phyloP scores from a whole-genome alignment of 2,113 vertebrate species.

The Cariama cristata region DNA sequence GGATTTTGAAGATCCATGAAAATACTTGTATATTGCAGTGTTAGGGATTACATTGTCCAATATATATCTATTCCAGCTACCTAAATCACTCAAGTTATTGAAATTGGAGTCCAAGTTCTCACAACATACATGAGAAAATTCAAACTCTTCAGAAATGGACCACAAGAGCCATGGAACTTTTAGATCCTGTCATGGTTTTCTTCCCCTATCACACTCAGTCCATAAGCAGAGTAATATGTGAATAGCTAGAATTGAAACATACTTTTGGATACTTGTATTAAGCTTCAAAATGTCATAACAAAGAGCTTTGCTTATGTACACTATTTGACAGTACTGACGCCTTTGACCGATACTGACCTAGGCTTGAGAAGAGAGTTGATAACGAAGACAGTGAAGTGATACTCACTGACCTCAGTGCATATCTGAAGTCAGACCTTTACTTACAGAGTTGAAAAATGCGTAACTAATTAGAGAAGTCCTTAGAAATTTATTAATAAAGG shows the following conservation, averaged over 20 bases:
- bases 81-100: rapidly evolving
- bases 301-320: not conserved
- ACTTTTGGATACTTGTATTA: not conserved
- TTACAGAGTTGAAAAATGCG: not conserved
- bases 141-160: not conserved
- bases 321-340: not conserved
- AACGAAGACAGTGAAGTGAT: not conserved
- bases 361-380: not conserved
- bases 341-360: not conserved
- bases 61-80: not conserved
- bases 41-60: not conserved
- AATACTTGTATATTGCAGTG: not conserved
- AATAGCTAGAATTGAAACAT: not conserved
- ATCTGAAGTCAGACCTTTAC: not conserved
- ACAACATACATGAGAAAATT: not conserved
- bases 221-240: not conserved
- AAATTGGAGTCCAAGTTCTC: not conserved
- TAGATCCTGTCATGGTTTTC: not conserved
- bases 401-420: not conserved
- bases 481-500: not conserved
- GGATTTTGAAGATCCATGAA: not conserved
- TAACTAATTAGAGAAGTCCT: not conserved
- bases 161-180: not conserved
- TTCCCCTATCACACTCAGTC: rapidly evolving
- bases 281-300: not conserved